A percentile compares a stretch with the other conserved stretches of the same genome.
These are phyloP conservation scores for Lophius americanus DNA, from an alignment of 2,797 vertebrate species.

Conservation along the genomic window DNA sequence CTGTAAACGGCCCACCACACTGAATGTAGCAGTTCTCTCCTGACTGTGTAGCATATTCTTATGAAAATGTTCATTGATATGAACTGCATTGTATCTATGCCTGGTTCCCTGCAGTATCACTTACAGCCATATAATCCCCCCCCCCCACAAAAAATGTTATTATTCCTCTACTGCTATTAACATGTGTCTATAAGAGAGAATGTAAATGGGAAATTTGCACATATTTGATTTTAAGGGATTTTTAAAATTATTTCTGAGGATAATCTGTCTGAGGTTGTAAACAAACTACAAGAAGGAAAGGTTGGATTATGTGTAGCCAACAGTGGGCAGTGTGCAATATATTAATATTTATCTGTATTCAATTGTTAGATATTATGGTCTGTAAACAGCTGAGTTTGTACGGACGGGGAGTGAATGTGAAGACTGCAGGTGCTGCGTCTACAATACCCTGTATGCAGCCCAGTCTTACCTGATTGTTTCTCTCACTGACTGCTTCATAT, in stretches of 20 bases:
- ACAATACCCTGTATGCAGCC: slow-evolving; percentile 20
- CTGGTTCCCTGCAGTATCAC: slow-evolving; percentile 2
- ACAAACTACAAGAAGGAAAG: slow-evolving; percentile 12
- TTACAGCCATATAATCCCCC: background rate
- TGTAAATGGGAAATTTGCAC: slow-evolving; percentile 1
- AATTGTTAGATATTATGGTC: slow-evolving; percentile 24
- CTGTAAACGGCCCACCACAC: slow-evolving; percentile 61
- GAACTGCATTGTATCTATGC: slow-evolving; percentile 21
- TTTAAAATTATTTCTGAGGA: background rate
- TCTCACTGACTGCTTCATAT: slow-evolving; percentile 24
- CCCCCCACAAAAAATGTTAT: background rate
- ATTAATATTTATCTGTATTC: slow-evolving; percentile 32
- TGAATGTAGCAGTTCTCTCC: slow-evolving; percentile 67
- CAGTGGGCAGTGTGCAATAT: slow-evolving; percentile 62
- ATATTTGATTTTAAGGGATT: slow-evolving; percentile 27
- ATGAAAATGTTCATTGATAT: slow-evolving; percentile 18
- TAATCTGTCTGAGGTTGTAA: slow-evolving; percentile 9
- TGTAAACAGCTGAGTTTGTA: slow-evolving; percentile 30
- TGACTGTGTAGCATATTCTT: slow-evolving; percentile 30
- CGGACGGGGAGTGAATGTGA: slow-evolving; percentile 27
- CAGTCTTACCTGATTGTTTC: slow-evolving; percentile 27
- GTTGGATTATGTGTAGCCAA: slow-evolving; percentile 16
- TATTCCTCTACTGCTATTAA: slow-evolving; percentile 9
- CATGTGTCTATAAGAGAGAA: slow-evolving; percentile 32
- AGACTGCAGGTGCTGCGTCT: slow-evolving; percentile 8